phyloP scores from a whole-genome alignment of 2,797 vertebrate species.

The Micromesistius poutassou region DNA sequence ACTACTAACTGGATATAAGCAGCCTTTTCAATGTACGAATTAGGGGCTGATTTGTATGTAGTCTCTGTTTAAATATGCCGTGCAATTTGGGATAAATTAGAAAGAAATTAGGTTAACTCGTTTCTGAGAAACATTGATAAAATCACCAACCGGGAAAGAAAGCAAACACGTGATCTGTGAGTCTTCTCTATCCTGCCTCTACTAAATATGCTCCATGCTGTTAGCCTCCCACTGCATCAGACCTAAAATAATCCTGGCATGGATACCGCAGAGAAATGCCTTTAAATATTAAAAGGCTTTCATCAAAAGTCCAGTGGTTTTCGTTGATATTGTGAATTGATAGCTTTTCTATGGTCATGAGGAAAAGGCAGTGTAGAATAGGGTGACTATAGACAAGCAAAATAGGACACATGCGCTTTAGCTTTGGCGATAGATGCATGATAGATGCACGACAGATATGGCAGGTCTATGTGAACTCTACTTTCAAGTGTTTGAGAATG shows the following conservation, averaged over 20 bases:
- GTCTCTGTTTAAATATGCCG: neutral
- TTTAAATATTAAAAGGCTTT: neutral
- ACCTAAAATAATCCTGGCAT: neutral
- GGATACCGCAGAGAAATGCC: neutral
- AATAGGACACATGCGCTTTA: too few relatives aligned
- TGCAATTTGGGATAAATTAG: neutral
- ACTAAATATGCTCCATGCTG: neutral
- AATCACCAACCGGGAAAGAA: neutral
- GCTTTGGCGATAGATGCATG: too few relatives aligned
- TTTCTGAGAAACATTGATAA: neutral
- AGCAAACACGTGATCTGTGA: neutral
- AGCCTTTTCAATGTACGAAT: neutral
- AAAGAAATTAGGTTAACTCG: neutral
- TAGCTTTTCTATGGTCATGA: slow-evolving; percentile 18
- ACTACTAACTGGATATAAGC: neutral
- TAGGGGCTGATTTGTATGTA: too few relatives aligned
- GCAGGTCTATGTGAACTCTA: neutral
- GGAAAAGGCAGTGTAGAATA: slow-evolving; percentile 4
- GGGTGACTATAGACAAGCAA: too few relatives aligned
- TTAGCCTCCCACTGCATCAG: slow-evolving; percentile 10
- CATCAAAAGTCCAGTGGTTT: neutral
- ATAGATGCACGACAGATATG: neutral
- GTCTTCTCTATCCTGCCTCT: neutral
- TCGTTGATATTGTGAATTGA: neutral
- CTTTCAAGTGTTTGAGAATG: neutral